phyloP scores from a whole-genome alignment of 2,113 vertebrate genomes.

The Pavo muticus region DNA sequence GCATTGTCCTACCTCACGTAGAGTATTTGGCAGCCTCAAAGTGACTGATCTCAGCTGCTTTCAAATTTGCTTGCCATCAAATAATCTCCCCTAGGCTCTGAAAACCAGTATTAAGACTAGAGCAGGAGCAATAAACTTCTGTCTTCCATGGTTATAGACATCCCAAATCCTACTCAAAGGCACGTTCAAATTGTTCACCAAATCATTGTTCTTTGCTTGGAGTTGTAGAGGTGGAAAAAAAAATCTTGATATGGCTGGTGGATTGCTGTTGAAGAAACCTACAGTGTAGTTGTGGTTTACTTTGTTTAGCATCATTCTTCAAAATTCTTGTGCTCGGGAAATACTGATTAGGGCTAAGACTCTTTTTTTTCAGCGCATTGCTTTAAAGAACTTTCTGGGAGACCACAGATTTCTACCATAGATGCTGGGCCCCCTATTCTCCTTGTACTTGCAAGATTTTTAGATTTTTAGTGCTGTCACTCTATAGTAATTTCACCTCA shows the following conservation, averaged over 20 bases:
- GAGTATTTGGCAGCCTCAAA: not conserved
- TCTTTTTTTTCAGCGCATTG: not conserved
- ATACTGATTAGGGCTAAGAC: not conserved
- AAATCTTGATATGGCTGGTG: not conserved
- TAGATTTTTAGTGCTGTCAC: not conserved
- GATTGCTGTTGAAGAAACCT: not conserved
- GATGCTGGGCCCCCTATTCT: not conserved
- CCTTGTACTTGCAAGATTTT: not conserved
- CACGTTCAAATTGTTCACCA: conserved; percentile 14
- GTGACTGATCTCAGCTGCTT: conserved; percentile 40
- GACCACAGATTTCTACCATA: not conserved
- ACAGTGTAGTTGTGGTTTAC: not conserved
- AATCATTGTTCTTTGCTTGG: not conserved
- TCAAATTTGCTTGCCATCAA: conserved; percentile 24
- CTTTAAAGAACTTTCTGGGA: not conserved
- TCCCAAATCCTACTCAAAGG: conserved; percentile 28
- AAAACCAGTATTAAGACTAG: conserved; percentile 22
- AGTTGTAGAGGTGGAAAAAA: not conserved
- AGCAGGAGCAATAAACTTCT: conserved; percentile 37
- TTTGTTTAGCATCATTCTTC: not conserved
- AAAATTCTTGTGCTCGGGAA: not conserved
- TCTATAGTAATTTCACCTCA: not conserved
- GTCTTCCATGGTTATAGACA: conserved; percentile 34
- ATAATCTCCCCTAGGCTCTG: not conserved
- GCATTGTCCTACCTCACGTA: not conserved